These are phyloP conservation scores for Cyanoramphus novaezelandiae DNA, from an alignment of 2,113 vertebrate genomes.

Conservation along the genomic window DNA sequence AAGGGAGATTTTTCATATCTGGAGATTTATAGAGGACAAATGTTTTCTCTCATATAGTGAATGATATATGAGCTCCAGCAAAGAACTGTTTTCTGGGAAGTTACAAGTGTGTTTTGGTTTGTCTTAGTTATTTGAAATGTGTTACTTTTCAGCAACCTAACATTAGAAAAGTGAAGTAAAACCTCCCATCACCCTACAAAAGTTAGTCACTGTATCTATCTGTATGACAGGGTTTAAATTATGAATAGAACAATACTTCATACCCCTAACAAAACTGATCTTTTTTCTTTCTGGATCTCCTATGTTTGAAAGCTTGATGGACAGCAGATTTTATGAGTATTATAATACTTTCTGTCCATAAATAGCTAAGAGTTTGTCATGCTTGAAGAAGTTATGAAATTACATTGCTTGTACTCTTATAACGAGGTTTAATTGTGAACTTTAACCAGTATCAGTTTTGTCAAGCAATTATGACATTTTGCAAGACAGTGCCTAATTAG, in stretches of 20 bases:
- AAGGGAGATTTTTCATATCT: neutral
- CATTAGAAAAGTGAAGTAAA: neutral
- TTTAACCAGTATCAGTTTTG: neutral
- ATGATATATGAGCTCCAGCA: neutral
- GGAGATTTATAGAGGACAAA: neutral
- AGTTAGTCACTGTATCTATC: neutral
- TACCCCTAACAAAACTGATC: neutral
- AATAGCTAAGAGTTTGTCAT: neutral
- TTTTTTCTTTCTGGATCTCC: neutral
- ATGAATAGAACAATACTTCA: neutral
- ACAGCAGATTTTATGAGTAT: neutral
- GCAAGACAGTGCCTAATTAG: neutral
- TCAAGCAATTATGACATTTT: neutral
- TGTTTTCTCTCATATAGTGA: conserved; percentile 8
- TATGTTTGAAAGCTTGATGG: neutral
- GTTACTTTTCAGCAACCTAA: conserved; percentile 16
- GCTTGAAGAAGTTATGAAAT: neutral
- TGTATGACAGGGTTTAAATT: neutral
- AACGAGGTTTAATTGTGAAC: neutral
- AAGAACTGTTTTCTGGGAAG: neutral
- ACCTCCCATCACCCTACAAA: neutral
- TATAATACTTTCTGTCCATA: neutral
- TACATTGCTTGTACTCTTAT: neutral
- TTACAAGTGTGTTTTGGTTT: neutral
- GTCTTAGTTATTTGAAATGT: neutral